A percentile compares a stretch with the other conserved stretches of the same genome.
These are phyloP conservation scores for Campylomormyrus tamandua DNA, from an alignment of 2,113 vertebrate genomes.

Conservation along the genomic window DNA sequence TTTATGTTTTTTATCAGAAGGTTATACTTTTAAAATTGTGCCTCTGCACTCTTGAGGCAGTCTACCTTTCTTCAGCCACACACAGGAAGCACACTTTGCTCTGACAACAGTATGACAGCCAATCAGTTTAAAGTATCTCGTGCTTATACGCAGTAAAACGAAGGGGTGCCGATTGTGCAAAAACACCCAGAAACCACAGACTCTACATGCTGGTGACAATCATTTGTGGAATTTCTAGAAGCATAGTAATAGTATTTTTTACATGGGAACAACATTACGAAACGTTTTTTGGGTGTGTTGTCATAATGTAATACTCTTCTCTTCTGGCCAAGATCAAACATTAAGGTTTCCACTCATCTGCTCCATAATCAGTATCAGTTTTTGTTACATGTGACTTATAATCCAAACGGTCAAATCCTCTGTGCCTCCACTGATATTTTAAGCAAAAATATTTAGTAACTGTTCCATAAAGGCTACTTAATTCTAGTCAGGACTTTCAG, in stretches of 20 bases:
- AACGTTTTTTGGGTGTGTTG: background rate
- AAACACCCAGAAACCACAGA: background rate
- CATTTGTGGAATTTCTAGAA: background rate
- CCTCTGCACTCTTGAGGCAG: conserved; percentile 18
- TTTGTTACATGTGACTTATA: background rate
- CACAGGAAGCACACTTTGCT: conserved; percentile 15
- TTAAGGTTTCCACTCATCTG: background rate
- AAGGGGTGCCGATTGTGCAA: background rate
- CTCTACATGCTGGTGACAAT: background rate
- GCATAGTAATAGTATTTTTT: background rate
- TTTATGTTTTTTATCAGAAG: background rate
- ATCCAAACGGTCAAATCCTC: background rate
- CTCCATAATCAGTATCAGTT: background rate
- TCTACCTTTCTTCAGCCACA: conserved; percentile 5
- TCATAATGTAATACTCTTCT: background rate
- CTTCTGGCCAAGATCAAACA: background rate
- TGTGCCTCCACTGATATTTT: background rate
- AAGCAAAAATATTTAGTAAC: background rate
- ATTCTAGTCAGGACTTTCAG: background rate
- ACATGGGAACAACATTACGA: background rate
- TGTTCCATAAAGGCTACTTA: background rate
- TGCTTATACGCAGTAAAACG: background rate
- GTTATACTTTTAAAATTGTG: background rate
- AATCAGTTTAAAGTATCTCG: conserved; percentile 22
- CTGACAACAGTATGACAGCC: background rate